Evolutionary conservation across 2,888 invertebrate species (phyloP), one percentile per base, ranked within the genome.

Genomic region (Stictocephala bisonia): DNA sequence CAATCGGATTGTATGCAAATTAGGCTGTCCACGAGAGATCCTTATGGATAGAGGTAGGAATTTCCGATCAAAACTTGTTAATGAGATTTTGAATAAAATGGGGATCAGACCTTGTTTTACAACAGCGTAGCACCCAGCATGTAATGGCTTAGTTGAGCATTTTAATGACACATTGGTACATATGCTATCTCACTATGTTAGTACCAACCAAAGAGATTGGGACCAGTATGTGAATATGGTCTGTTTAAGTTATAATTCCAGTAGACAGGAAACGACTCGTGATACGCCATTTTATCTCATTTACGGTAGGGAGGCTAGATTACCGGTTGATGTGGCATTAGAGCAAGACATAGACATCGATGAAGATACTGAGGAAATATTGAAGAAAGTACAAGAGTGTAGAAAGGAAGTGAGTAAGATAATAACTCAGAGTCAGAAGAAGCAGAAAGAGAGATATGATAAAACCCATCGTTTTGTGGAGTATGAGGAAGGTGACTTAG

Each of bases 51-150:
- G 44, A 13, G 64, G 64, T 35, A n/a, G n/a, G 11, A 31, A 35
- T 24, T 58, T 58, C 29, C 24, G 7, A 20, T 29, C 60, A 29
- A 4, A 18, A 15, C 11, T 58, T 13, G 60, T 58, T 11, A 29
- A 18, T 3, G n/a, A 64, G 13, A 15, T 64, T 40, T 18, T 40
- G 40, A 64, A 40, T 6, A 40, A 22, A n/a, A 13, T 64, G 22
- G 64, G 64, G 13, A 24, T 40, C 15, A 31, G 50, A 6, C 35
- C 64, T 41, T 40, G 7, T 13, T 41, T 41, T n/a, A 64, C 64
- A 22, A 64, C 64, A 11, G 64, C 64, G n/a, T 64, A 56, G n/a
- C 56, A 56, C 29, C 56, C 56, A n/a, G 18, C 18, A 29, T 27
- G 56, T n/a, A 56, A 56, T 18, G 56, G 64, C 3, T 18, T 64